These are phyloP conservation scores for Nettapus auritus DNA, from an alignment of 2,113 vertebrate species.

Conservation along the genomic window DNA sequence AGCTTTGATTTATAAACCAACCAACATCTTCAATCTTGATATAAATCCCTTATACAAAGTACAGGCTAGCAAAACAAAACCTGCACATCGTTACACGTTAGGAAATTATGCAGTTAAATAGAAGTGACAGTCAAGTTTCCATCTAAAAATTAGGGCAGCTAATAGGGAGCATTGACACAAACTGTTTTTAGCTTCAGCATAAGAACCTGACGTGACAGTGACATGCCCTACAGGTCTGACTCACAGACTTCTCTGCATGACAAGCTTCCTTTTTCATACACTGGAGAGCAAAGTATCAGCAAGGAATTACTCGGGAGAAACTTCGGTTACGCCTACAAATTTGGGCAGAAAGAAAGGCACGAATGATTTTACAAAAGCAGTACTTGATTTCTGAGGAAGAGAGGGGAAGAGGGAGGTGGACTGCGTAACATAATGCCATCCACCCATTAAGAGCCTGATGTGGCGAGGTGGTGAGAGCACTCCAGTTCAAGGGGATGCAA, in stretches of 20 bases:
- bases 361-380: background rate
- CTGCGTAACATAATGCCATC: background rate
- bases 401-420: too few relatives aligned
- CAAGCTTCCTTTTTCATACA: conserved; percentile 44
- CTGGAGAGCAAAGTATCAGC: background rate
- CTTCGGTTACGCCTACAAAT: conserved; percentile 13
- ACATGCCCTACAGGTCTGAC: conserved; percentile 50
- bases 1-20: background rate
- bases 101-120: conserved; percentile 33
- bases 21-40: background rate
- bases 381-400: conserved; percentile 14
- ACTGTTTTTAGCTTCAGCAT: conserved; percentile 26
- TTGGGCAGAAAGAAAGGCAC: background rate
- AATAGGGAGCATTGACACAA: conserved; percentile 50
- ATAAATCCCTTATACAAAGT: background rate
- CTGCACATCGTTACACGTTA: background rate
- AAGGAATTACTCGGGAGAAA: conserved; percentile 34
- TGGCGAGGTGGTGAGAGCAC: background rate
- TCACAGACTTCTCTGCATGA: conserved; percentile 11
- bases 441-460: conserved; percentile 20
- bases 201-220: conserved; percentile 56
- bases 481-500: background rate
- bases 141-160: conserved; percentile 50
- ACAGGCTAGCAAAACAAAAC: conserved; percentile 35
- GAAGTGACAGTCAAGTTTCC: conserved; percentile 59